A percentile compares a stretch with the other conserved stretches of the same genome.
Evolutionary conservation across 2,888 invertebrate species (phyloP).

Genomic region (Balanococcus diminutus): DNA sequence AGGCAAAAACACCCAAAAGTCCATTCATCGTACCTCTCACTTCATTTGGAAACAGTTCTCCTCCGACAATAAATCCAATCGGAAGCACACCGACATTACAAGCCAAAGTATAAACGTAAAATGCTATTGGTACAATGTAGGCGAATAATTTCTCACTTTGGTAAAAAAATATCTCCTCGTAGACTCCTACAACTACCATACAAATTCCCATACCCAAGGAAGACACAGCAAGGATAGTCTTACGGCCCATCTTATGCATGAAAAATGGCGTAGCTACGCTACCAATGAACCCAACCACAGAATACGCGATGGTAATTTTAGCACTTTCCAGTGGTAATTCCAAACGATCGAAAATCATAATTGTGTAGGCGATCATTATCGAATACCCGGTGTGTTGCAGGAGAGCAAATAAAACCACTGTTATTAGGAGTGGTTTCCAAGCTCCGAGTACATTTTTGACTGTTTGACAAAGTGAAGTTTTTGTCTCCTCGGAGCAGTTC

Average conservation of each 20-base stretch:
- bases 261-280: constrained; percentile 6
- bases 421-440: constrained; percentile 12
- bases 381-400: background rate
- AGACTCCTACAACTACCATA: background rate
- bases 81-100: background rate
- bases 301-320: background rate
- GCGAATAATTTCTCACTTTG: background rate
- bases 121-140: background rate
- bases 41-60: constrained; percentile 46
- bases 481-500: background rate
- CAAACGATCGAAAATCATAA: background rate
- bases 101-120: background rate
- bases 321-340: background rate
- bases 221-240: background rate
- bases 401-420: background rate
- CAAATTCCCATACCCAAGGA: background rate
- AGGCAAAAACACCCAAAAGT: background rate
- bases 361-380: background rate
- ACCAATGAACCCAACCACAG: background rate
- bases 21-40: constrained; percentile 18
- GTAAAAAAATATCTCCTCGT: background rate
- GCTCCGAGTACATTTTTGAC: background rate
- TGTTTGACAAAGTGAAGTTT: background rate
- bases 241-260: background rate
- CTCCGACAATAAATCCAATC: background rate